Base-by-base conservation (phyloP, 2,888 invertebrate species). In the Conops quadrifasciatus region DNA sequence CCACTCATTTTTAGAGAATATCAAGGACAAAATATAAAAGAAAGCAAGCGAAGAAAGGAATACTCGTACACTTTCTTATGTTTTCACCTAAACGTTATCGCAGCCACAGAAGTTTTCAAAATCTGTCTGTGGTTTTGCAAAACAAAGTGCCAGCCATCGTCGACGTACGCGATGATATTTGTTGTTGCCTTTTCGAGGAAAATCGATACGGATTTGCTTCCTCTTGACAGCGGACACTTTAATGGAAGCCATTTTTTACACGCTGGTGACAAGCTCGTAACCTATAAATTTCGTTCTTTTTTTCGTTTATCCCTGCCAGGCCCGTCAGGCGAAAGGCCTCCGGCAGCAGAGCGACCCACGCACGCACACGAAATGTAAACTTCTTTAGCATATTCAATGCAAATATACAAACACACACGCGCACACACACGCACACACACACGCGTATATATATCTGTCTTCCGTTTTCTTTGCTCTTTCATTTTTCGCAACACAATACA, bases 231-330 rank as follows among this genome's bases (percentile, higher is more conserved):
- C n/a, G 19, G 19, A 19, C 49, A 30, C 30, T 19, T 15, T 26
- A 53, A 30, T 51, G 36, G 16, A 53, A 36, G 24, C 19, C 51
- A 65, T 65, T 53, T 65, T 53, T 65, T 65, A 7, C 16, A 11
- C 69, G 36, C 43, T 63, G 69, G 53, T 69, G 69, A 69, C 69
- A 70, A 70, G 62, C 69, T 2, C 58, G 64, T 64, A 56, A 70
- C 56, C 64, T 36, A 70, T 63, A 63, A 64, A 70, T 63, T 7
- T 7, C 36, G 9, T 7, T 36, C 9, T 36, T 36, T 36, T 36
- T 64, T 30, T 64, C 9, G 36, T 70, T 70, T 45, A 58, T 28
- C 47, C 64, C 19, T 63, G n/a, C 43, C 19, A 47, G 16, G 43
- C 5, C 58, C 9, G 16, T 16, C 58, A 28, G 24, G 11, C 58